Percentiles rank a stretch among this genome's conserved stretches.
Evolutionary conservation across 2,113 vertebrate species (phyloP).

Genomic region (Trogon melanurus): DNA sequence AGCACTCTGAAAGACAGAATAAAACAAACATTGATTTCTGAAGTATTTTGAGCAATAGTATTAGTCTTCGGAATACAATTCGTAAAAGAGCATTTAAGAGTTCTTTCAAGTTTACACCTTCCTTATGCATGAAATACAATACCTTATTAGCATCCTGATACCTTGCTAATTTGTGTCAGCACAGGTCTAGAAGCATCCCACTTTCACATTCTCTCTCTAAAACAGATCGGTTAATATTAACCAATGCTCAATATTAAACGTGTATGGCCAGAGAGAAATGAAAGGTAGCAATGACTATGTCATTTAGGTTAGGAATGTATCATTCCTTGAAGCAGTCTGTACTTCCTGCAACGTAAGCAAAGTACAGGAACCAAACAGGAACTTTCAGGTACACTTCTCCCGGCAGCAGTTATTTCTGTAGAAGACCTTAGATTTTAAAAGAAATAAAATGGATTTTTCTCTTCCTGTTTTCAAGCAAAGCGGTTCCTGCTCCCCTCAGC

Average conservation of each 20-base stretch:
- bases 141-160: not conserved
- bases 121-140: not conserved
- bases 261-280: not conserved
- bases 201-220: not conserved
- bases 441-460: too few species aligned
- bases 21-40: not conserved
- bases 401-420: not conserved
- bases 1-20: not conserved
- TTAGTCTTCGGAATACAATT: not conserved
- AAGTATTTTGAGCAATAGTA: not conserved
- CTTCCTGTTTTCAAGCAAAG: not conserved
- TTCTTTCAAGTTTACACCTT: not conserved
- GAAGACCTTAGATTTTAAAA: too few species aligned
- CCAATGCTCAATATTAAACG: not conserved
- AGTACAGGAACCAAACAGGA: not conserved
- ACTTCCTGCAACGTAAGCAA: not conserved
- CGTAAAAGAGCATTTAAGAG: not conserved
- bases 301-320: too few species aligned
- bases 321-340: not conserved
- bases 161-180: not conserved
- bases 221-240: not conserved
- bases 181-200: not conserved
- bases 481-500: not conserved
- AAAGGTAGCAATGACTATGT: rapidly evolving
- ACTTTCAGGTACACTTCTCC: rapidly evolving